Conservation (phyloP, 2,888 invertebrate species). For the Acrobasis repandana region DNA sequence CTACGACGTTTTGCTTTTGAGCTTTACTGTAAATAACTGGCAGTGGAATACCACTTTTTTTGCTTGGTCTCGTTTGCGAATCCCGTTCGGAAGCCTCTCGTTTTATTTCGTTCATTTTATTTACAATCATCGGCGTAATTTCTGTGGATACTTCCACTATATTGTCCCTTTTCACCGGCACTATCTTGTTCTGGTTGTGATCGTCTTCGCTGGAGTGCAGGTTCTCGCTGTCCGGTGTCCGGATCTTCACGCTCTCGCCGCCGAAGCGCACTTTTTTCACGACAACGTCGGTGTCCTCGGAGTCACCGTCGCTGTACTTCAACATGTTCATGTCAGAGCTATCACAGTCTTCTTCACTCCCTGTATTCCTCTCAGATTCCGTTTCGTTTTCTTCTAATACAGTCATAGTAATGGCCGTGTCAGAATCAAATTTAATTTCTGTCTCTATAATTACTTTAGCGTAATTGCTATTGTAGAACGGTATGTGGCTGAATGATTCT, state of each 20-base stretch:
- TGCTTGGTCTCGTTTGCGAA: slow-evolving; percentile 42
- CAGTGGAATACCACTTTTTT: slow-evolving; percentile 71
- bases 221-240: slow-evolving; percentile 93
- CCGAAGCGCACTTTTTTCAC: slow-evolving; percentile 91
- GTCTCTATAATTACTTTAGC: slow-evolving; percentile 91
- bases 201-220: slow-evolving; percentile 83
- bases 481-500: slow-evolving; percentile 76
- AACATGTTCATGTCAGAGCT: slow-evolving; percentile 78
- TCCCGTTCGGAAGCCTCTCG: slow-evolving; percentile 56
- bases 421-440: slow-evolving; percentile 91
- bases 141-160: slow-evolving; percentile 48
- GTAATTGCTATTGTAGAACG: slow-evolving; percentile 70
- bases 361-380: slow-evolving; percentile 69
- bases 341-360: slow-evolving; percentile 74
- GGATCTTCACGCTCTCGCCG: slow-evolving; percentile 92
- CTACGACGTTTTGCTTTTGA: slow-evolving; percentile 42
- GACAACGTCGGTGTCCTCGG: slow-evolving; percentile 81
- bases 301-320: slow-evolving; percentile 84
- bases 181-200: slow-evolving; percentile 46
- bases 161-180: slow-evolving; percentile 41
- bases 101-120: slow-evolving; percentile 64
- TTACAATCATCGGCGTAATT: slow-evolving; percentile 50
- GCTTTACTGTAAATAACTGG: slow-evolving; percentile 64
- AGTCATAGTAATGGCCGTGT: slow-evolving; percentile 92
- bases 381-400: slow-evolving; percentile 88